Evolutionary conservation across 2,113 vertebrate species (phyloP), one percentile per base, ranked within the genome.

Genomic region (Gymnocephalus cernua): DNA sequence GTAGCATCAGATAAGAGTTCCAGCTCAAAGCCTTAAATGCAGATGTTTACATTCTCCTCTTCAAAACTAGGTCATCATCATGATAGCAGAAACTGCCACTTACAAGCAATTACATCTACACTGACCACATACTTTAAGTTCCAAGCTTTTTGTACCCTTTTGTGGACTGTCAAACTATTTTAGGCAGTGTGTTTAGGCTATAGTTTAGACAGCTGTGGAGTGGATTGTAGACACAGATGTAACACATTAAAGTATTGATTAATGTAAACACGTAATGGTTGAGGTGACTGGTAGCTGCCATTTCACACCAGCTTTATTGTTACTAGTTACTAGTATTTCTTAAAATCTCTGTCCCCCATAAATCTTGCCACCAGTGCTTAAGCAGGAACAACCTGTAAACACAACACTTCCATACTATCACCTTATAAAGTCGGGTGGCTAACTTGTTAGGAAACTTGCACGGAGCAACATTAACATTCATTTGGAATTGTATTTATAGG

Each of bases 1-100:
- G n/a, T 9, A 25, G 35, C 21, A 56, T 53, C 35, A 66, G 35
- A 48, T 62, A 54, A 45, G 32, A 18, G 45, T 14, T 27, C 58
- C 13, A 68, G 54, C 9, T 29, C 2, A n/a, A 53, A 19, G 38
- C 38, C n/a, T 8, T 2, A 62, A 45, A 56, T 69, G 15, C 57
- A 70, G 38, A 56, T 75, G 72, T 75, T 75, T 69, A 82, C 25
- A 56, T 62, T 75, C 71, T 50, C 5, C 35, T 23, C 7, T 38
- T 53, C 13, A 18, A 38, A 74, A 23, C 19, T 25, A 25, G 79
- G 63, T 75, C 79, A 70, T 63, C 11, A 2, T 35, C 47, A 21
- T 14, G 21, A 25, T 19, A 18, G 64, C 51, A 58, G 48, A 70
- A 74, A 79, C 50, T 19, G 44, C 29, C 79, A 19, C 53, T 67